phyloP scores from a whole-genome alignment of 2,113 vertebrate genomes.

The Sarotherodon lohbergeri region DNA sequence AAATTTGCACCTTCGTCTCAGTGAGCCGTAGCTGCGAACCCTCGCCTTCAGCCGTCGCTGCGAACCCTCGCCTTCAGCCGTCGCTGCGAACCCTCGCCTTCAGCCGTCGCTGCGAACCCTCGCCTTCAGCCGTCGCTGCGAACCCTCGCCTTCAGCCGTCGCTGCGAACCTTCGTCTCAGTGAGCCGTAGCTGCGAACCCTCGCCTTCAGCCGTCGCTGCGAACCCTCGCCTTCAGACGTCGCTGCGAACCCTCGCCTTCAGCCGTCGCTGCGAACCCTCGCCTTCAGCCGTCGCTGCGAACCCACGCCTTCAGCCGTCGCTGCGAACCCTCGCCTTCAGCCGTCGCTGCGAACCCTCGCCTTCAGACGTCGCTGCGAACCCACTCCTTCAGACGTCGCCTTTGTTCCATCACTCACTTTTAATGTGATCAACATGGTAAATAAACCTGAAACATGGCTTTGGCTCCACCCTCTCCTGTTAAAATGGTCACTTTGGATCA shows the following conservation, averaged over 20 bases:
- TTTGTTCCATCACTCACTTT: not conserved
- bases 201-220: fast-evolving
- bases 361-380: no score
- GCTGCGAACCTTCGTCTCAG: no score
- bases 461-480: not conserved
- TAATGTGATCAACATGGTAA: not conserved
- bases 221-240: fast-evolving
- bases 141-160: fast-evolving
- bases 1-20: not conserved
- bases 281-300: fast-evolving
- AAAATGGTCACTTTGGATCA: not conserved
- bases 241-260: no score
- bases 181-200: fast-evolving
- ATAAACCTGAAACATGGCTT: fast-evolving
- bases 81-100: fast-evolving
- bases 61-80: fast-evolving
- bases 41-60: fast-evolving
- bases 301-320: fast-evolving
- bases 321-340: fast-evolving
- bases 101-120: fast-evolving
- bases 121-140: fast-evolving
- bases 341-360: no score
- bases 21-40: no score
- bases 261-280: no score
- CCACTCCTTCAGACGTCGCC: not conserved